These are phyloP conservation scores for Upupa epops DNA, from an alignment of 2,113 vertebrate genomes.

Conservation along the genomic window DNA sequence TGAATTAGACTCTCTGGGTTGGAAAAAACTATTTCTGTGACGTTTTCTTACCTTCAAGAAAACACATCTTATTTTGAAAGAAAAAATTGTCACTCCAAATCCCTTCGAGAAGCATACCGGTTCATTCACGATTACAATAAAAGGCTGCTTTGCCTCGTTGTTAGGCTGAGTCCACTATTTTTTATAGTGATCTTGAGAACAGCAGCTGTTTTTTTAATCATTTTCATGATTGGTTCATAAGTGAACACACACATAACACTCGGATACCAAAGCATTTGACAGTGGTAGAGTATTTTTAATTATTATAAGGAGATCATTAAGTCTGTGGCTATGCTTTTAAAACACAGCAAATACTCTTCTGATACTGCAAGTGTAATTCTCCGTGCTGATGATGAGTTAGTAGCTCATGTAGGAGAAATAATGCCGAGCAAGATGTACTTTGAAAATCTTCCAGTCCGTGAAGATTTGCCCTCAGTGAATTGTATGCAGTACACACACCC, in stretches of 20 bases:
- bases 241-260: background rate
- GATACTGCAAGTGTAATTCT: background rate
- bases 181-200: background rate
- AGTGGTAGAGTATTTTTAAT: background rate
- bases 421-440: background rate
- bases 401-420: background rate
- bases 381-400: background rate
- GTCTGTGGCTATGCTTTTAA: background rate
- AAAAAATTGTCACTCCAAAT: background rate
- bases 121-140: background rate
- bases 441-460: background rate
- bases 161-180: background rate
- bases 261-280: background rate
- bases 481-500: background rate
- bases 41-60: background rate
- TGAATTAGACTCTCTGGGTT: background rate
- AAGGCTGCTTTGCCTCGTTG: background rate
- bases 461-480: background rate
- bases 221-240: background rate
- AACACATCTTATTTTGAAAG: background rate
- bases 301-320: background rate
- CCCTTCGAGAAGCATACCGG: background rate
- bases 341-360: background rate
- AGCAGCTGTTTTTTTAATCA: background rate
- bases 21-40: background rate